Percentiles rank a stretch among this genome's conserved stretches.
phyloP scores from a whole-genome alignment of 2,888 invertebrate species.

The Drosophila phalerata region DNA sequence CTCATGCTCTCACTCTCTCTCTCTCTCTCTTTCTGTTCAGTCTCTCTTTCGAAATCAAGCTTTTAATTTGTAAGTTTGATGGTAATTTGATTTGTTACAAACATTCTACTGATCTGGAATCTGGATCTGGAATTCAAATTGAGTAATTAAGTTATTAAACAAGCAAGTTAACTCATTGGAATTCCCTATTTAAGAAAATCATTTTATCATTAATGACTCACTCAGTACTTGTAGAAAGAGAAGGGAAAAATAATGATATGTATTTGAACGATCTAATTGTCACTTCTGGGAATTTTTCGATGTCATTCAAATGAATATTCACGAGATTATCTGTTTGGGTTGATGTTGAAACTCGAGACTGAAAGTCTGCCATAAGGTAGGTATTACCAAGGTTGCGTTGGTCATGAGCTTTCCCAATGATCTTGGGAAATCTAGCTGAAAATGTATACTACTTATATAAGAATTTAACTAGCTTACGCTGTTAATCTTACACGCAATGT shows the following conservation, averaged over 20 bases:
- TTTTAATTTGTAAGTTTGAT: background rate
- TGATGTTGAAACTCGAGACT: background rate
- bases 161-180: background rate
- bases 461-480: background rate
- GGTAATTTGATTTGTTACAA: background rate
- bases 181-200: background rate
- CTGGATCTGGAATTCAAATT: too few relatives aligned
- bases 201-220: background rate
- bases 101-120: background rate
- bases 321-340: background rate
- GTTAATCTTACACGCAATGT: background rate
- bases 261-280: background rate
- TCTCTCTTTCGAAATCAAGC: background rate
- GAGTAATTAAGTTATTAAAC: too few relatives aligned
- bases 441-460: too few relatives aligned
- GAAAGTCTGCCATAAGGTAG: background rate
- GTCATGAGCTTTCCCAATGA: background rate
- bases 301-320: background rate
- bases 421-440: background rate
- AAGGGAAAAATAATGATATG: background rate
- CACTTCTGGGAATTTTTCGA: background rate
- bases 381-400: background rate
- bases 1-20: background rate
- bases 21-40: background rate
- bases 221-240: background rate